Base-by-base conservation (phyloP, 2,113 vertebrate genomes). In the Phyllostomus discolor region DNA sequence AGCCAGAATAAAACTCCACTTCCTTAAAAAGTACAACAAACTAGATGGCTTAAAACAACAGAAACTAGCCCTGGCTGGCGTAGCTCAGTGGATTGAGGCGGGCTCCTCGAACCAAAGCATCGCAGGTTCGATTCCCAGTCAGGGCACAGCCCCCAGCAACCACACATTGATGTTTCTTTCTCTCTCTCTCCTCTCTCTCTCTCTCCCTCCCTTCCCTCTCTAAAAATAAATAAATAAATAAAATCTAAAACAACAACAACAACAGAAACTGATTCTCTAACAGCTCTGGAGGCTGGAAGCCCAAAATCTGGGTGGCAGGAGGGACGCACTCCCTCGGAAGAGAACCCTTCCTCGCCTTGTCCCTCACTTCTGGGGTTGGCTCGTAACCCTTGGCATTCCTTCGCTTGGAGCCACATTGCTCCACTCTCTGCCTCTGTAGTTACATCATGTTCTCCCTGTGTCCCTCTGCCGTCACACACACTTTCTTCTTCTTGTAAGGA, bases 381-480 rank as follows among this genome's bases (percentile, higher is more conserved):
- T 24, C 1, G 8, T 26, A 2, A 24, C 24, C 57, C 59, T 4
- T 14, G 20, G 24, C 67, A 19, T 41, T 28, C 73, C 67, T 79
- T 5, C 38, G 50, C 46, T 38, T 43, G 19, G 9, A 48, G 73
- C 52, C 6, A 2, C 33, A n/a, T 11, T 26, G 12, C 31, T 26
- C 50, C 43, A 33, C 15, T 59, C 80, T 66, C 80, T 73, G 50
- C 20, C 28, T 28, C 35, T 64, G 52, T 59, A 6, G 1, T 41
- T 24, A 15, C 0, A n/a, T 5, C 2, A 80, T 2, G 1, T 17
- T 14, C 48, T 57, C 43, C 41, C 24, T 5, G 3, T 38, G 52
- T 79, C 87, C 85, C 75, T 48, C 59, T 62, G 76, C 31, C 75
- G 38, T 62, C 17, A 8, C 31, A 33, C 3, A 66, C 35, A 17